These are phyloP conservation scores for Saguinus oedipus DNA, from an alignment of 2,797 vertebrate genomes.

Conservation along the genomic window DNA sequence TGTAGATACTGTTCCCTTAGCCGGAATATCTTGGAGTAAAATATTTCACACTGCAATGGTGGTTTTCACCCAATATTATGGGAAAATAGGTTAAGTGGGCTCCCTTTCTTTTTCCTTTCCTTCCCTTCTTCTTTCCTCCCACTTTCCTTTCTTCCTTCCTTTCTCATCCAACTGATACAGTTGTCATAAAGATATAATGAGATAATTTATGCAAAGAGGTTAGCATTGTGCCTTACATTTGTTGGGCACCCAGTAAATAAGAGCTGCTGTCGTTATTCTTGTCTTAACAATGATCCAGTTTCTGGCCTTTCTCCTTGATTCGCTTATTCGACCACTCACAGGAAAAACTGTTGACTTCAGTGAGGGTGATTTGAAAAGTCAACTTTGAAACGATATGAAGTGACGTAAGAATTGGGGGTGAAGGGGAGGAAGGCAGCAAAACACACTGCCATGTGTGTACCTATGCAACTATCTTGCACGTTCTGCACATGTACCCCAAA, in stretches of 20 bases:
- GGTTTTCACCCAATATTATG: neutral
- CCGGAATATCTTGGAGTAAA: neutral
- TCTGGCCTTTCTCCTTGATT: neutral
- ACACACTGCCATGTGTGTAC: too few species aligned
- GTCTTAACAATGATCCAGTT: neutral
- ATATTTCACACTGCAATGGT: neutral
- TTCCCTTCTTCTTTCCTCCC: rapidly evolving
- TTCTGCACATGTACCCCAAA: too few species aligned
- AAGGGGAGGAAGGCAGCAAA: too few species aligned
- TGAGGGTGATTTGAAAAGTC: neutral
- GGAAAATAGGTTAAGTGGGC: neutral
- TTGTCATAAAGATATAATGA: neutral
- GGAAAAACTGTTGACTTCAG: neutral
- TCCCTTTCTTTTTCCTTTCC: rapidly evolving
- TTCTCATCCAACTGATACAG: neutral
- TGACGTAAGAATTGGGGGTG: neutral
- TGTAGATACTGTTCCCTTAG: neutral
- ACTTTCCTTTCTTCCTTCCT: rapidly evolving
- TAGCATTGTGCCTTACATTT: neutral
- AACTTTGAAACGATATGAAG: neutral
- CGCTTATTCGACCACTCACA: neutral
- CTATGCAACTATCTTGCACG: too few species aligned
- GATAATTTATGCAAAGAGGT: neutral
- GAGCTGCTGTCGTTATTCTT: neutral
- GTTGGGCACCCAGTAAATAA: neutral